Percentiles rank a stretch among this genome's conserved stretches.
These are phyloP conservation scores for Moxostoma hubbsi DNA, from an alignment of 2,797 vertebrate genomes.

Conservation along the genomic window DNA sequence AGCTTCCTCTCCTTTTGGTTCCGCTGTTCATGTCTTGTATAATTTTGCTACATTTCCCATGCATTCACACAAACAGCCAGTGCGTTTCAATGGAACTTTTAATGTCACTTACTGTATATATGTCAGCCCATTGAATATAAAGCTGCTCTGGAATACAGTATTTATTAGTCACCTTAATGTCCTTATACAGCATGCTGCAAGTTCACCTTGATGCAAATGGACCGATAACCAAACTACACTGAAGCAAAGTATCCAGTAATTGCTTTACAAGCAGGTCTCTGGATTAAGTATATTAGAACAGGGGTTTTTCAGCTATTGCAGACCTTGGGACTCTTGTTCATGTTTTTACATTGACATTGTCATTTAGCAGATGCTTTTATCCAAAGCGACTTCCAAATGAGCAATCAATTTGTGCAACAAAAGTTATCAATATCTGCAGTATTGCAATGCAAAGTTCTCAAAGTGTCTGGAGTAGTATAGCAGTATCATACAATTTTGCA, in stretches of 20 bases:
- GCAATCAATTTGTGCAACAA: too few species aligned
- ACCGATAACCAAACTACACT: constrained; percentile 69
- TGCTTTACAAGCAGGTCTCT: constrained; percentile 55
- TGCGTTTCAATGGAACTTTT: constrained; percentile 57
- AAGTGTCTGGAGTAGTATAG: too few species aligned
- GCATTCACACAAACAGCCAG: constrained; percentile 53
- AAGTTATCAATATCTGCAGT: too few species aligned
- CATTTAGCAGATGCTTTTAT: too few species aligned
- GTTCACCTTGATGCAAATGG: constrained; percentile 73
- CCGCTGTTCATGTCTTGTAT: background rate
- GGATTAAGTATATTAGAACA: constrained; percentile 60
- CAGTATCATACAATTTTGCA: too few species aligned
- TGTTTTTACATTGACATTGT: too few species aligned
- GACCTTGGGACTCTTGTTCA: too few species aligned
- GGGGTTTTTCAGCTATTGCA: too few species aligned
- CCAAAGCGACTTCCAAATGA: too few species aligned
- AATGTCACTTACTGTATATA: constrained; percentile 57
- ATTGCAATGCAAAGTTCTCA: too few species aligned
- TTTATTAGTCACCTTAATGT: constrained; percentile 23
- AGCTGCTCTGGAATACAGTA: constrained; percentile 7
- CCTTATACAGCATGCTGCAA: constrained; percentile 41
- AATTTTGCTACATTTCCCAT: constrained; percentile 13
- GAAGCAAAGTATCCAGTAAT: constrained; percentile 58
- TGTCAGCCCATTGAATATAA: constrained; percentile 55
- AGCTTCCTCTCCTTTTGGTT: background rate